Percentiles rank a stretch among this genome's conserved stretches.
Evolutionary conservation across 2,797 vertebrate species (phyloP).

Genomic region (Amphiprion clarkii): DNA sequence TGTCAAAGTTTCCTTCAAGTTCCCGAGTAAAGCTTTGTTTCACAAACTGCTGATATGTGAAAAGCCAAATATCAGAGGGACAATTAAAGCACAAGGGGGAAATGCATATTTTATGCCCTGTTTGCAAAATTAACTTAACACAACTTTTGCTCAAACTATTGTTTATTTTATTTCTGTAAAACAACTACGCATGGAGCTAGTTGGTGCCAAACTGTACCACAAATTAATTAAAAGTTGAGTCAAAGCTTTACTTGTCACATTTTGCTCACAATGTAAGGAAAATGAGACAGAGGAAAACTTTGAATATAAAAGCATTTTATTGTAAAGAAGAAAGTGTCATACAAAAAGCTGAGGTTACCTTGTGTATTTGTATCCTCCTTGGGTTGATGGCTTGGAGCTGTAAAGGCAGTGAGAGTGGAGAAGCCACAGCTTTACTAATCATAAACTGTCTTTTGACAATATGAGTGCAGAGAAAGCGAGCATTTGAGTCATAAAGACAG

Average conservation of each 20-base stretch:
- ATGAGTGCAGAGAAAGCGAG: no score
- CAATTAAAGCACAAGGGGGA: no score
- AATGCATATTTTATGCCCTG: no score
- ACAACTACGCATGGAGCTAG: not conserved
- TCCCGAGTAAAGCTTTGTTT: not conserved
- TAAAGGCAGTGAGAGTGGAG: not conserved
- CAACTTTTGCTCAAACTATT: not conserved
- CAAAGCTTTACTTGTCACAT: no score
- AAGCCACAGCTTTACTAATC: not conserved
- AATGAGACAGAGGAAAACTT: not conserved
- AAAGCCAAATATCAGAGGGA: not conserved
- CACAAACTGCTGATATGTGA: not conserved
- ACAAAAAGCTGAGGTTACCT: conserved; percentile 49
- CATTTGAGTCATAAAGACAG: not conserved
- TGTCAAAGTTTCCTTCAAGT: not conserved
- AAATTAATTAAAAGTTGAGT: not conserved
- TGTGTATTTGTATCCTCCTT: conserved; percentile 24
- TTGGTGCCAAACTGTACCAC: not conserved
- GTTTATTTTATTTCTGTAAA: not conserved
- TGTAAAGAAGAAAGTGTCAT: not conserved
- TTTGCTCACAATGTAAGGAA: not conserved
- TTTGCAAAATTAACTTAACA: no score
- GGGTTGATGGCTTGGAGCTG: conserved; percentile 44
- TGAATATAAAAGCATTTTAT: not conserved
- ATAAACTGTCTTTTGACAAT: not conserved